Evolutionary conservation across 2,113 vertebrate genomes (phyloP).

Genomic region (Cyrtonyx montezumae): DNA sequence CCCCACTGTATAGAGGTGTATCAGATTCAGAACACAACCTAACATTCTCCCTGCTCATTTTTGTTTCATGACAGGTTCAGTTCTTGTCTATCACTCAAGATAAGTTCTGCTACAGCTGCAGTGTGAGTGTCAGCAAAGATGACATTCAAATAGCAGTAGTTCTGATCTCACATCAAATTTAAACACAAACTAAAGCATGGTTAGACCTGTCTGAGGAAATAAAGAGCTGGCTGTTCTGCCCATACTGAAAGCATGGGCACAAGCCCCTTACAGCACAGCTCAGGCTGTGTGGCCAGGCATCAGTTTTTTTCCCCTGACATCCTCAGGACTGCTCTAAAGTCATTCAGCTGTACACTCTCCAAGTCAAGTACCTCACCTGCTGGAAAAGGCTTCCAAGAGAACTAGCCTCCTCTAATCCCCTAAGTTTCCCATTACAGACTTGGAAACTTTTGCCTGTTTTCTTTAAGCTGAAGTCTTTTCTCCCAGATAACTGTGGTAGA

Average conservation of each 20-base stretch:
- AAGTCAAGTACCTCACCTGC: not conserved
- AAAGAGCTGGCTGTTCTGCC: not conserved
- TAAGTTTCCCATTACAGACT: not conserved
- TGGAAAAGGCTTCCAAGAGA: not conserved
- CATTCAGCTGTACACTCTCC: not conserved
- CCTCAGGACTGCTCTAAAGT: not conserved
- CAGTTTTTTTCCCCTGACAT: not conserved
- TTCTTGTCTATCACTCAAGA: not conserved
- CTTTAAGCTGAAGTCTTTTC: not conserved
- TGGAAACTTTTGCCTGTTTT: not conserved
- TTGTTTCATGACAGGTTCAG: not conserved
- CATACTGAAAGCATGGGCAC: not conserved
- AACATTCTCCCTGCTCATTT: not conserved
- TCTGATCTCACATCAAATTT: not conserved
- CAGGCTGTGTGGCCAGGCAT: not conserved
- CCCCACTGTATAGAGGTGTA: not conserved
- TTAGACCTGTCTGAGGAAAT: not conserved
- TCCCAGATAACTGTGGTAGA: not conserved
- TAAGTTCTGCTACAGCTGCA: not conserved
- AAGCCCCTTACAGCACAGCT: not conserved
- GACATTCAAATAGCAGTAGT: not conserved
- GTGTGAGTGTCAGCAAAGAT: not conserved
- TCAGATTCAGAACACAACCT: not conserved
- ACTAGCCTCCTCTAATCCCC: not conserved
- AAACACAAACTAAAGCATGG: not conserved